A percentile compares a stretch with the other conserved stretches of the same genome.
These are phyloP conservation scores for Urocolius indicus DNA, from an alignment of 2,113 vertebrate genomes.

Conservation along the genomic window DNA sequence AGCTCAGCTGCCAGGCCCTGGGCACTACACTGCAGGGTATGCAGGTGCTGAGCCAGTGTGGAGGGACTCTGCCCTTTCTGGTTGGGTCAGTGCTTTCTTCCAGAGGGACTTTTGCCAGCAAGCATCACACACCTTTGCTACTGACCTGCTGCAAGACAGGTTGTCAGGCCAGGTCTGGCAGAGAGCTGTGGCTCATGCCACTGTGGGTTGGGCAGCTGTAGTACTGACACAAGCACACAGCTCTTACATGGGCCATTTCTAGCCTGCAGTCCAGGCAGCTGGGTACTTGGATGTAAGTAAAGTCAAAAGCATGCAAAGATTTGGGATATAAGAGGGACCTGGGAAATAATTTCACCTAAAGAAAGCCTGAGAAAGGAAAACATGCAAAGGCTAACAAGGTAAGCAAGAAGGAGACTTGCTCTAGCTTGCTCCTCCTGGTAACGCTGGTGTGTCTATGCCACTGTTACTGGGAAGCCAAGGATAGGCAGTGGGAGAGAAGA, in stretches of 20 bases:
- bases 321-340: not conserved
- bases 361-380: not conserved
- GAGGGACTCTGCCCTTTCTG: not conserved
- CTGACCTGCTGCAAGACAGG: not conserved
- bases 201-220: not conserved
- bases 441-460: not conserved
- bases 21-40: not conserved
- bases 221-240: not conserved
- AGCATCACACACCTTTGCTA: accelerated
- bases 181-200: not conserved
- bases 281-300: not conserved
- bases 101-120: not conserved
- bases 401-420: not conserved
- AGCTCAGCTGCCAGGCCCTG: not conserved
- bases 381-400: not conserved
- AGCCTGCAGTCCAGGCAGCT: not conserved
- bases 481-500: not conserved
- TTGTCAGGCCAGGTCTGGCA: not conserved
- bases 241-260: not conserved
- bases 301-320: not conserved
- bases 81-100: not conserved
- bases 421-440: not conserved
- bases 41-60: not conserved
- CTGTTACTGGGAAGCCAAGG: not conserved
- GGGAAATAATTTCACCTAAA: not conserved